These are phyloP conservation scores for Pollicipes pollicipes DNA, from an alignment of 1,140 invertebrate genomes.

Conservation along the genomic window DNA sequence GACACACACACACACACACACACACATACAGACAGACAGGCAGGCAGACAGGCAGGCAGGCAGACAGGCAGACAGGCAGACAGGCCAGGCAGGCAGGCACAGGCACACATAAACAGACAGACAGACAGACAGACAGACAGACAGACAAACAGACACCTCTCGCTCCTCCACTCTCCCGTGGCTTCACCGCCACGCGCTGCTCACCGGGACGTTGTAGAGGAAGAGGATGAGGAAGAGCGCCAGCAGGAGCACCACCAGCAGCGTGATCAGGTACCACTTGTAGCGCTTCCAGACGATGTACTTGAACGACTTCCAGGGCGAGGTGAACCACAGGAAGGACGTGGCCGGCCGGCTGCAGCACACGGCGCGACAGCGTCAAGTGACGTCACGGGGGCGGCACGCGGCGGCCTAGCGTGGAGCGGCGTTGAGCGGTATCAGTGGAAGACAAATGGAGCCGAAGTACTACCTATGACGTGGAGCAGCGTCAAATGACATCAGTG, in stretches of 20 bases:
- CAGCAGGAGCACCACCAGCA: conserved; percentile 24
- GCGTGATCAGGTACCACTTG: conserved; percentile 31
- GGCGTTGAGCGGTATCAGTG: too few species aligned
- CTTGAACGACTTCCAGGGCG: conserved; percentile 32
- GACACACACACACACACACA: conserved; percentile 10
- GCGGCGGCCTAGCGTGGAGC: too few species aligned
- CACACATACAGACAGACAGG: conserved; percentile 10
- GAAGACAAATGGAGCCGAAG: too few species aligned
- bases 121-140: too few species aligned
- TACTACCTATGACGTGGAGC: too few species aligned
- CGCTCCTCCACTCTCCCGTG: too few species aligned
- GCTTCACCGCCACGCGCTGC: conserved; percentile 7
- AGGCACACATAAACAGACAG: too few species aligned
- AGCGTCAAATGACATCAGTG: too few species aligned
- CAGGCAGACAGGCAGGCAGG: conserved; percentile 10
- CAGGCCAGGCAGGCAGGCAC: too few species aligned
- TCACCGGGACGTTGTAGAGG: conserved; percentile 34
- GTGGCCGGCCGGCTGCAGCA: conserved; percentile 29
- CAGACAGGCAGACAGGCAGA: conserved; percentile 8
- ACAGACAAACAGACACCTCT: too few species aligned
- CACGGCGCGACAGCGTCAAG: too few species aligned
- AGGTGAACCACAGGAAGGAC: conserved; percentile 34
- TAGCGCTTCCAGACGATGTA: conserved; percentile 32
- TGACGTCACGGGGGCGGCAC: too few species aligned
- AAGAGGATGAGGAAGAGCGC: conserved; percentile 20